Conservation (phyloP, 2,888 invertebrate species). For the Sinohyriopsis cumingii region DNA sequence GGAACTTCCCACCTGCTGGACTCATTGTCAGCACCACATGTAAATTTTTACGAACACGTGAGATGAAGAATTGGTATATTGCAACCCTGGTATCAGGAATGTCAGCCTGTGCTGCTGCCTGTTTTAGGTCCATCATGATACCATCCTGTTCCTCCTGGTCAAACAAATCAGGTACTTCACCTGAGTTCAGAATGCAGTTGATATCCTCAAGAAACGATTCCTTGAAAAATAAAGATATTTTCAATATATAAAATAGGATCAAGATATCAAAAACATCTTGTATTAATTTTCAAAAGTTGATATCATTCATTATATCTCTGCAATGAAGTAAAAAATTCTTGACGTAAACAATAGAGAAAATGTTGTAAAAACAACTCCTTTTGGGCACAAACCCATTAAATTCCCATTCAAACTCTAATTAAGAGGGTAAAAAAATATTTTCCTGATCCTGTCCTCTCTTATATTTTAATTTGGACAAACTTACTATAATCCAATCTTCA, state of each 20-base stretch:
- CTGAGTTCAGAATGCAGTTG: slow-evolving; percentile 71
- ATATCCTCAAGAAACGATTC: slow-evolving; percentile 71
- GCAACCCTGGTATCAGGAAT: slow-evolving; percentile 68
- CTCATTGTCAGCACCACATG: slow-evolving; percentile 71
- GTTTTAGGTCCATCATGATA: slow-evolving; percentile 69
- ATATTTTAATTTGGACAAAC: no score
- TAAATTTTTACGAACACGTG: slow-evolving; percentile 67
- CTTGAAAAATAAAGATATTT: slow-evolving; percentile 34
- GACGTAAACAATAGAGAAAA: no score
- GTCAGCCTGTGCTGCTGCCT: slow-evolving; percentile 64
- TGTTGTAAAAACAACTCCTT: no score
- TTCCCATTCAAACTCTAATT: no score
- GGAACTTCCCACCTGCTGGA: slow-evolving; percentile 68
- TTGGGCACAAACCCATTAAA: no score
- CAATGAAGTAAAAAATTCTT: no score
- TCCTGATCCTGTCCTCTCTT: no score
- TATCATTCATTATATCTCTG: no score
- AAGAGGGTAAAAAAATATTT: no score
- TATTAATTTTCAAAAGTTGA: background rate
- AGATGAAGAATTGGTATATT: slow-evolving; percentile 68
- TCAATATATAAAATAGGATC: background rate
- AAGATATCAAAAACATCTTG: background rate
- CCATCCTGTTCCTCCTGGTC: slow-evolving; percentile 71
- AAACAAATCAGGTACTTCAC: slow-evolving; percentile 71
- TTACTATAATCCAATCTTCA: no score